These are phyloP conservation scores for Ovis aries DNA, from an alignment of 2,113 vertebrate genomes.

Conservation along the genomic window ARS-UI_Ramb_v3.0 NC_056056.1:108675501-108676000, in stretches of 20 bases:
- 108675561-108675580: constrained; percentile 27
- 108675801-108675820: constrained; percentile 12
- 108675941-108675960: background rate
- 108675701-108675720: background rate
- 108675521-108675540: background rate
- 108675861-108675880: background rate
- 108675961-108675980: background rate
- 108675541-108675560: background rate
- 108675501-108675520: background rate
- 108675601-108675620: constrained; percentile 23
- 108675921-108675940: background rate
- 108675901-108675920: background rate
- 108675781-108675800: background rate
- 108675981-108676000: background rate
- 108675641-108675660: constrained; percentile 14
- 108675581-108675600: background rate
- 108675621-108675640: background rate
- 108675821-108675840: background rate
- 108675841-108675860: background rate
- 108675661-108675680: background rate
- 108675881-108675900: constrained; percentile 40
- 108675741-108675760: background rate
- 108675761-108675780: background rate
- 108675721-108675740: constrained; percentile 9
- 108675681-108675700: background rate